Conservation (phyloP, 2,797 vertebrate species). For the Alosa sapidissima region DNA sequence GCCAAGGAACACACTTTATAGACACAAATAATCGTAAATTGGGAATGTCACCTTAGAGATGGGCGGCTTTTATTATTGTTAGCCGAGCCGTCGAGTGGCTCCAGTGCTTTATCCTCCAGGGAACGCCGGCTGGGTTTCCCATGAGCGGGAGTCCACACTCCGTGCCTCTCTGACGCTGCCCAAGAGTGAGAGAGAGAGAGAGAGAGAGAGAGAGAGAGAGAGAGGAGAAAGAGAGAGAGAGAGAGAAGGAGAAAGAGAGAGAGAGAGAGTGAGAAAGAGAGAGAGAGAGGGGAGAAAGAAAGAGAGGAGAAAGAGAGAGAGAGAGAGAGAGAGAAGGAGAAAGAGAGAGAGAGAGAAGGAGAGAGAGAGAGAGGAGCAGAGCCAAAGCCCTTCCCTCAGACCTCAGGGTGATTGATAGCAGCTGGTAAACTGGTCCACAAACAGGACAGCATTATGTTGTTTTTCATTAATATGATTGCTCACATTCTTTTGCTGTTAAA, state of each 20-base stretch:
- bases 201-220: no score
- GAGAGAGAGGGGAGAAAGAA: not conserved
- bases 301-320: not conserved
- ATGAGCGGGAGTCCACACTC: constrained; percentile 71
- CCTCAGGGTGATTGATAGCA: constrained; percentile 84
- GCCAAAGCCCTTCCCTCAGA: constrained; percentile 83
- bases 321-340: not conserved
- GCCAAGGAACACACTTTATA: constrained; percentile 91
- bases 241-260: not conserved
- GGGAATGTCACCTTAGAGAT: constrained; percentile 88
- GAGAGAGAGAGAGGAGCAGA: constrained; percentile 65
- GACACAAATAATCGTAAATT: constrained; percentile 92
- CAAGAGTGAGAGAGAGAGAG: constrained; percentile 49
- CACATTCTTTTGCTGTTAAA: constrained; percentile 23
- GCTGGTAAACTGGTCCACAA: constrained; percentile 86
- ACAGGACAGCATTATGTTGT: constrained; percentile 67
- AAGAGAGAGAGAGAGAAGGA: not conserved
- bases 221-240: not conserved
- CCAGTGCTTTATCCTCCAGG: constrained; percentile 83
- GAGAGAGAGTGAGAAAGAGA: not conserved
- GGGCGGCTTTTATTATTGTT: constrained; percentile 88
- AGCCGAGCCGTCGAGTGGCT: constrained; percentile 82
- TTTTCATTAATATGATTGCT: constrained; percentile 29
- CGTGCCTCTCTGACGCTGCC: constrained; percentile 21
- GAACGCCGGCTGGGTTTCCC: constrained; percentile 79